Evolutionary conservation across 2,888 invertebrate species (phyloP).

Genomic region (Nephrotoma flavescens): DNA sequence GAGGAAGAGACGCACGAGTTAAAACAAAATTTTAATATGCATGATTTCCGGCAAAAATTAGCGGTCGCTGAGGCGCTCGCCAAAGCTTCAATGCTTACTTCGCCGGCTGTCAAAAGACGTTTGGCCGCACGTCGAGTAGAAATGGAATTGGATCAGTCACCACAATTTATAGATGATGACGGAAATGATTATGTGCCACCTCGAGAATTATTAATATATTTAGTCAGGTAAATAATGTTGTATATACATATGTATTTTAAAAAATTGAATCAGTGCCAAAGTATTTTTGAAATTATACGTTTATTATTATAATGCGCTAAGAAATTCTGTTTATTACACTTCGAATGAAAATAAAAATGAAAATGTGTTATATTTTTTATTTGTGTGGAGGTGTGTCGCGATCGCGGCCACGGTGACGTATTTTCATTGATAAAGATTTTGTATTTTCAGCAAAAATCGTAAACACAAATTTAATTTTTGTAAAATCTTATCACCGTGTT

Average conservation of each 20-base stretch:
- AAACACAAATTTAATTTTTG: too few species aligned
- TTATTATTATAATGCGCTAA: not conserved
- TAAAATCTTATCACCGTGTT: too few species aligned
- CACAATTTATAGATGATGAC: constrained; percentile 14
- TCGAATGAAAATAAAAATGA: not conserved
- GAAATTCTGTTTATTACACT: not conserved
- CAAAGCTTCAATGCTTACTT: constrained; percentile 40
- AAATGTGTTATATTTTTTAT: not conserved
- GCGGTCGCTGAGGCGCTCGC: constrained; percentile 42
- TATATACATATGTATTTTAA: not conserved
- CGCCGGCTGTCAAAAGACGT: constrained; percentile 38
- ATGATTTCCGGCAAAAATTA: constrained; percentile 34
- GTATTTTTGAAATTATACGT: not conserved
- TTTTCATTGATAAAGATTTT: not conserved
- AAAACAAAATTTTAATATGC: constrained; percentile 15
- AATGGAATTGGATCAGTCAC: constrained; percentile 30
- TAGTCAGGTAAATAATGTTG: constrained; percentile 40
- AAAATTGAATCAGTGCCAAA: not conserved
- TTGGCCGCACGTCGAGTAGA: constrained; percentile 40
- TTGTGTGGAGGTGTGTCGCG: not conserved
- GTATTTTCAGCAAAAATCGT: not conserved
- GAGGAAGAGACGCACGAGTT: constrained; percentile 16
- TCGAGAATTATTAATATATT: constrained; percentile 43
- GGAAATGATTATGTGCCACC: constrained; percentile 40
- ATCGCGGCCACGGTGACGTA: not conserved